phyloP scores from a whole-genome alignment of 2,113 vertebrate genomes.

The Rhinoptilus africanus region DNA sequence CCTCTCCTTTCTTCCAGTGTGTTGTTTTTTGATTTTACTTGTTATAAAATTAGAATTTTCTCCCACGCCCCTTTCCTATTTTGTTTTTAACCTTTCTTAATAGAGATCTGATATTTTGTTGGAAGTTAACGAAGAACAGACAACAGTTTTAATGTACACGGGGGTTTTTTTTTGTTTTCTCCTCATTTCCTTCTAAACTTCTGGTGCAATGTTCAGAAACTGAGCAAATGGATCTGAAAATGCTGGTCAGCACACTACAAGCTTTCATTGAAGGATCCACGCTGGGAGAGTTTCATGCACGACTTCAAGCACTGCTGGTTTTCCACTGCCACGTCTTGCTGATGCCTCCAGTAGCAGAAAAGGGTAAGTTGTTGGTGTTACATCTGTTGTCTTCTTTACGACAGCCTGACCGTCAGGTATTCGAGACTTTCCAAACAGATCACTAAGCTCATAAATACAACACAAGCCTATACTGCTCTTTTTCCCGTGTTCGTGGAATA shows the following conservation, averaged over 20 bases:
- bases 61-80: not conserved
- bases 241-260: conserved; percentile 82
- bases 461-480: not conserved
- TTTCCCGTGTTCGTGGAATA: not conserved
- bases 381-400: not conserved
- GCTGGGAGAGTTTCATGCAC: conserved; percentile 86
- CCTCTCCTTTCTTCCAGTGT: not conserved
- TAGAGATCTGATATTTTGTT: not conserved
- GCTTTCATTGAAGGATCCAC: conserved; percentile 92
- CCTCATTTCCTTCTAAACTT: not conserved
- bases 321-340: conserved; percentile 95
- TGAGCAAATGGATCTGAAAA: conserved; percentile 71
- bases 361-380: conserved; percentile 73
- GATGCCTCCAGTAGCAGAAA: conserved; percentile 78
- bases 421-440: not conserved
- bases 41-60: not conserved
- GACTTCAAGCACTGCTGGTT: conserved; percentile 84
- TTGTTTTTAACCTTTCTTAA: not conserved
- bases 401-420: not conserved
- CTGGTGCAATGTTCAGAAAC: conserved; percentile 33
- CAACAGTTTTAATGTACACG: not conserved
- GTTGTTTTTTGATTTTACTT: not conserved
- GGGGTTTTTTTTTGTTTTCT: not conserved
- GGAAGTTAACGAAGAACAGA: not conserved
- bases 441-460: not conserved